Conservation (phyloP, 2,113 vertebrate genomes). For the Falco punctatus region DNA sequence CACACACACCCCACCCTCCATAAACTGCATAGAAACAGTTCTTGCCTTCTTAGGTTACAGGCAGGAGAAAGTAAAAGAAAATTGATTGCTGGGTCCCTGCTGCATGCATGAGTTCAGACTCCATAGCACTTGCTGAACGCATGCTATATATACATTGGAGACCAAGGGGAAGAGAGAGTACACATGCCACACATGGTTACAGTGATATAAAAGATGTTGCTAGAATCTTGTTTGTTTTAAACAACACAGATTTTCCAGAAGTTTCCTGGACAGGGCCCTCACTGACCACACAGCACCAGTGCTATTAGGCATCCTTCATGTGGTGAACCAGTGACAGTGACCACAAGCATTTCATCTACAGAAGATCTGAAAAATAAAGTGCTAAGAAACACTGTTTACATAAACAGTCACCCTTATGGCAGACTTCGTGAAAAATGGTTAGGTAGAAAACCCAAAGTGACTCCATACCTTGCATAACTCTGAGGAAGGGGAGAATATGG, state of each 20-base stretch:
- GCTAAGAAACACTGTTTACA: not conserved
- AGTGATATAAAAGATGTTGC: not conserved
- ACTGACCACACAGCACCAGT: not conserved
- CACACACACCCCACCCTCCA: not conserved
- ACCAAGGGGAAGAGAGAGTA: not conserved
- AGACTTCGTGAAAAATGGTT: not conserved
- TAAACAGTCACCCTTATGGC: not conserved
- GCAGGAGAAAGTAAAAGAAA: not conserved
- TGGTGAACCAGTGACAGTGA: slow-evolving; percentile 2
- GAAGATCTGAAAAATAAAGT: not conserved
- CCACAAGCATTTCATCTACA: not conserved
- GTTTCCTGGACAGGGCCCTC: not conserved
- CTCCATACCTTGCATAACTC: not conserved
- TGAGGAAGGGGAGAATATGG: too few relatives aligned
- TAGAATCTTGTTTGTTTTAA: not conserved
- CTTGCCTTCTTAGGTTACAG: not conserved
- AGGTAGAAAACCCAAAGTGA: not conserved
- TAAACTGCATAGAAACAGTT: not conserved
- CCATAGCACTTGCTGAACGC: not conserved
- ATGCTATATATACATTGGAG: not conserved
- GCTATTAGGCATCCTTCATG: not conserved
- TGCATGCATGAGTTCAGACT: not conserved
- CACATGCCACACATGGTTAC: not conserved
- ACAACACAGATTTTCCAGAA: not conserved
- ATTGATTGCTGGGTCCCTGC: not conserved